Evolutionary conservation across 2,888 invertebrate genomes (phyloP).

Genomic region (Leptothorax acervorum): DNA sequence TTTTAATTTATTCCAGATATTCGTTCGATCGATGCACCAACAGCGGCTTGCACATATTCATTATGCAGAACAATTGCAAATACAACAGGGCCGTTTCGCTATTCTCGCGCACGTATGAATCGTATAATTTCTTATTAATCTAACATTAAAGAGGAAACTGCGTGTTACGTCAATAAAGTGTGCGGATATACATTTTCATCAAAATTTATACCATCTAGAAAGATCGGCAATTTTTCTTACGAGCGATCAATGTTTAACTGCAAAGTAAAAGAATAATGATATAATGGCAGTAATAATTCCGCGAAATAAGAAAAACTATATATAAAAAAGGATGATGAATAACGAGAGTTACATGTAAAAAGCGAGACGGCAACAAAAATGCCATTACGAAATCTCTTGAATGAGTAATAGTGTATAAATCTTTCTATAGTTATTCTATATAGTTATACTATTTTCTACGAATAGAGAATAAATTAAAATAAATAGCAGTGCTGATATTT

Average conservation of each 20-base stretch:
- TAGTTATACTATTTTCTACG: background rate
- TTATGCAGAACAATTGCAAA: slow-evolving; percentile 38
- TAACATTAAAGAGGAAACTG: slow-evolving; percentile 5
- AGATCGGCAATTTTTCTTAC: background rate
- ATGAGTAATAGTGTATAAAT: background rate
- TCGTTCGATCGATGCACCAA: slow-evolving; percentile 33
- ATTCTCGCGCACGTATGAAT: background rate
- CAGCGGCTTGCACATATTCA: background rate
- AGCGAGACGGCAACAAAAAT: background rate
- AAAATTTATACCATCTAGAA: background rate
- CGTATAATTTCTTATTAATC: slow-evolving; percentile 36
- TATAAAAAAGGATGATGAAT: background rate
- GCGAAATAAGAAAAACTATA: background rate
- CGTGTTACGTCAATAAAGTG: background rate
- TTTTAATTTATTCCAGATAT: slow-evolving; percentile 31
- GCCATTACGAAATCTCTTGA: background rate
- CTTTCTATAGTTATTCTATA: background rate
- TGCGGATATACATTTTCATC: background rate
- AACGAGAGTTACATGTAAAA: background rate
- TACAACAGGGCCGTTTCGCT: background rate
- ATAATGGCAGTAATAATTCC: background rate
- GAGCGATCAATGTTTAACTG: background rate
- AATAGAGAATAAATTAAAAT: background rate
- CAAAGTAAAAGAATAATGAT: background rate
- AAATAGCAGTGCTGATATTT: background rate